Conservation (phyloP, 2,113 vertebrate genomes). For the Pseudorhombus dupliciocellatus region DNA sequence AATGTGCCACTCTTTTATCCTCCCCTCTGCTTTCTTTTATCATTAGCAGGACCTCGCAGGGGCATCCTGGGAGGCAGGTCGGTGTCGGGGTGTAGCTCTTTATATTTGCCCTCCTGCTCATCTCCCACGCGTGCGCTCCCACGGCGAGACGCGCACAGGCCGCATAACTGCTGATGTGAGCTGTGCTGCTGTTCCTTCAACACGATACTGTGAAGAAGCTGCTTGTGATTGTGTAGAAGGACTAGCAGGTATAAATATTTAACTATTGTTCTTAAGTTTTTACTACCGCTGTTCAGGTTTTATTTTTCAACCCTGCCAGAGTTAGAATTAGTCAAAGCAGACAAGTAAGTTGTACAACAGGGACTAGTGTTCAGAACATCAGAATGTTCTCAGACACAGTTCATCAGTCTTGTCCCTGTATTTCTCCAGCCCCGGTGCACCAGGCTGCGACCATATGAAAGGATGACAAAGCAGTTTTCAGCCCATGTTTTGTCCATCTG, state of each 20-base stretch:
- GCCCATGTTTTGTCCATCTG: neutral
- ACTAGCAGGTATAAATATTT: neutral
- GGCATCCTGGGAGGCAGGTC: conserved; percentile 6
- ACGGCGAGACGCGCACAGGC: neutral
- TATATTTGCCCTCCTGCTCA: conserved; percentile 20
- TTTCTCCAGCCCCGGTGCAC: neutral
- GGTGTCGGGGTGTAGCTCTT: neutral
- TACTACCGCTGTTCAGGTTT: neutral
- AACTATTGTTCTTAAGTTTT: neutral
- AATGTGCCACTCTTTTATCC: conserved; percentile 65
- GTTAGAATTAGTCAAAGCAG: neutral
- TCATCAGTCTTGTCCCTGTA: neutral
- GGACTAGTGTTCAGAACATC: no score
- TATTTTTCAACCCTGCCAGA: neutral
- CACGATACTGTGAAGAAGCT: neutral
- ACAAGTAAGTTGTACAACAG: neutral
- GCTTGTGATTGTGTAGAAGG: neutral
- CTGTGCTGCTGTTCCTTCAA: neutral
- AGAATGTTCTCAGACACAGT: neutral
- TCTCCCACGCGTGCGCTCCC: neutral
- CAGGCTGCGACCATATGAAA: neutral
- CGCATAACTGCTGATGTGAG: conserved; percentile 11
- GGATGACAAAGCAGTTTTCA: neutral
- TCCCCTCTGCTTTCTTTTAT: conserved; percentile 60
- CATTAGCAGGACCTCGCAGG: conserved; percentile 34